A percentile compares a stretch with the other conserved stretches of the same genome.
Evolutionary conservation across 2,113 vertebrate species (phyloP).

Genomic region (Podarcis muralis): DNA sequence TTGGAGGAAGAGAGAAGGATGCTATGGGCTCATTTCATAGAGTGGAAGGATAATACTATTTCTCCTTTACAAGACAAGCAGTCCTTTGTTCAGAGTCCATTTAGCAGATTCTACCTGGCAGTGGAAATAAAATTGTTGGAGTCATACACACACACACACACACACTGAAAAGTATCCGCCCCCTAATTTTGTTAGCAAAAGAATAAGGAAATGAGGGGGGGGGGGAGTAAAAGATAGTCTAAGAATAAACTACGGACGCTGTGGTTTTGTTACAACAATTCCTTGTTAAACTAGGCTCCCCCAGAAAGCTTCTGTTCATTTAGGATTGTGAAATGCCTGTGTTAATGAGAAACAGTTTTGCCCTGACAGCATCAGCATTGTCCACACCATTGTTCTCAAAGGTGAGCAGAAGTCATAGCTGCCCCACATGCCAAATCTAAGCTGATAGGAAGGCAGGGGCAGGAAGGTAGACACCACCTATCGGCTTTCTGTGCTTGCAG

Average conservation of each 20-base stretch:
- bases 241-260: constrained; percentile 56
- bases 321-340: constrained; percentile 57
- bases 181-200: constrained; percentile 60
- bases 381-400: too few relatives aligned
- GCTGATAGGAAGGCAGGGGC: too few relatives aligned
- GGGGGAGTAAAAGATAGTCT: constrained; percentile 62
- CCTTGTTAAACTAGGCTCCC: constrained; percentile 59
- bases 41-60: constrained; percentile 8
- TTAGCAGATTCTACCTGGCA: constrained; percentile 10
- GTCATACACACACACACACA: not conserved
- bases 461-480: not conserved
- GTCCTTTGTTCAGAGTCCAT: constrained; percentile 33
- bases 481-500: not conserved
- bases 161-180: constrained; percentile 33
- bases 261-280: constrained; percentile 69
- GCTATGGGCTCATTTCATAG: not conserved
- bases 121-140: constrained; percentile 37
- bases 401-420: not conserved
- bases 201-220: constrained; percentile 48
- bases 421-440: not conserved
- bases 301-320: constrained; percentile 59
- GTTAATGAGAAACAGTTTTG: constrained; percentile 55
- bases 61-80: not conserved
- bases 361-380: too few relatives aligned
- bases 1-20: not conserved